Percentiles rank a stretch among this genome's conserved stretches.
Conservation (phyloP, 2,797 vertebrate genomes). For the Vireo griseus region DNA sequence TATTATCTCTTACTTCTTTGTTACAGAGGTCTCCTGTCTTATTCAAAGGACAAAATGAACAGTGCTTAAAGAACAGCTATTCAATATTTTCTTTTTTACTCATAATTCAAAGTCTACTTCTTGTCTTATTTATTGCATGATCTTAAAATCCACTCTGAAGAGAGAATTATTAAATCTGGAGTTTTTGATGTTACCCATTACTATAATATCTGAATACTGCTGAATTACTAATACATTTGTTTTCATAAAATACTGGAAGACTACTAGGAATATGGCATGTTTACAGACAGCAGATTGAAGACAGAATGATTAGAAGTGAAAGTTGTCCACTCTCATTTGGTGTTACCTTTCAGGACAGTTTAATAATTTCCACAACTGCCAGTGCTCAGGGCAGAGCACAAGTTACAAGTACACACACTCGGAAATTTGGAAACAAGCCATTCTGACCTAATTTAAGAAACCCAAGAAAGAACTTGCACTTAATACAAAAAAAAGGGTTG, state of each 20-base stretch:
- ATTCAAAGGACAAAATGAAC: not conserved
- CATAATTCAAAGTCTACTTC: not conserved
- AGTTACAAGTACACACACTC: rapidly evolving
- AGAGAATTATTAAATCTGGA: not conserved
- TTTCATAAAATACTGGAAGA: not conserved
- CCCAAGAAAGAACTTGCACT: not conserved
- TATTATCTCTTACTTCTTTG: not conserved
- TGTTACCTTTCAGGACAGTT: not conserved
- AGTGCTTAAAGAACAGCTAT: not conserved
- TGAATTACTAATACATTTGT: not conserved
- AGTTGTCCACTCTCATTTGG: not conserved
- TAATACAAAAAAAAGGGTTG: not conserved
- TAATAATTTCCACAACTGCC: not conserved
- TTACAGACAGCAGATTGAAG: not conserved
- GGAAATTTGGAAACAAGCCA: not conserved
- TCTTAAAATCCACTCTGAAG: not conserved
- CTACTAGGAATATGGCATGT: not conserved
- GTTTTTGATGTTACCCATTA: not conserved
- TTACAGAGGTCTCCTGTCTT: not conserved
- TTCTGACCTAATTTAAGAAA: not conserved
- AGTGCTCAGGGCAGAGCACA: not conserved
- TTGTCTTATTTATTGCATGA: not conserved
- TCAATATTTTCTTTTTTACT: not conserved
- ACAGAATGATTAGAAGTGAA: not conserved
- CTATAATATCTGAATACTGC: not conserved